A percentile compares a stretch with the other conserved stretches of the same genome.
phyloP scores from a whole-genome alignment of 2,888 invertebrate genomes.

The Pterostichus niger region DNA sequence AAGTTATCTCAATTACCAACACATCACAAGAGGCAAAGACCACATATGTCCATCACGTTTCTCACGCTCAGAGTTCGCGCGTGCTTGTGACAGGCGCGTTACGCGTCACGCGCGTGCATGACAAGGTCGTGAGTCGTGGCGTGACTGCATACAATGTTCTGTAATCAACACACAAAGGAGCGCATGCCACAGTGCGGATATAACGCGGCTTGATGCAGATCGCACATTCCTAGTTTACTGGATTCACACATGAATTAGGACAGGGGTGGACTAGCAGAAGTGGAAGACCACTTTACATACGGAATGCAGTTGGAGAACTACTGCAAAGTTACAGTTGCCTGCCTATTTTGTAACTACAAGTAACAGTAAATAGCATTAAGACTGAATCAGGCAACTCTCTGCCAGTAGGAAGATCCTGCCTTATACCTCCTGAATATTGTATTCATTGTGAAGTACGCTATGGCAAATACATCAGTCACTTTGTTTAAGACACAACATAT shows the following conservation, averaged over 20 bases:
- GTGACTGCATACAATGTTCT: conserved; percentile 64
- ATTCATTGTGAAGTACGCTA: too few species aligned
- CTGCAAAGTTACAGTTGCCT: background rate
- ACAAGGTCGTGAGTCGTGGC: conserved; percentile 61
- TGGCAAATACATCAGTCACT: too few species aligned
- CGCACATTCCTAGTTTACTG: conserved; percentile 21
- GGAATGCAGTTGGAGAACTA: conserved; percentile 14
- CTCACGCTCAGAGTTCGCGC: conserved; percentile 36
- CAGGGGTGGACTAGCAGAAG: background rate
- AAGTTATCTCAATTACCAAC: conserved; percentile 34
- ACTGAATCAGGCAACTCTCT: too few species aligned
- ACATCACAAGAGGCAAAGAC: conserved; percentile 13
- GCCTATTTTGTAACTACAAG: background rate
- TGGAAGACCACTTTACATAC: background rate
- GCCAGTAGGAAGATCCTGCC: too few species aligned
- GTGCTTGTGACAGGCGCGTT: conserved; percentile 20
- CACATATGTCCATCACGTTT: conserved; percentile 53
- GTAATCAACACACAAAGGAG: conserved; percentile 62
- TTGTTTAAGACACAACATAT: too few species aligned
- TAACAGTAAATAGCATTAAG: too few species aligned
- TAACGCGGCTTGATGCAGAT: conserved; percentile 28
- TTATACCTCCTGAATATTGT: too few species aligned
- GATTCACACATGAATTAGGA: conserved; percentile 33
- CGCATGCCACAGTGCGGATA: conserved; percentile 49
- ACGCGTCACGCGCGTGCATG: conserved; percentile 31